Evolutionary conservation across 2,113 vertebrate species (phyloP).

Genomic region (Nesogale talazaci): DNA sequence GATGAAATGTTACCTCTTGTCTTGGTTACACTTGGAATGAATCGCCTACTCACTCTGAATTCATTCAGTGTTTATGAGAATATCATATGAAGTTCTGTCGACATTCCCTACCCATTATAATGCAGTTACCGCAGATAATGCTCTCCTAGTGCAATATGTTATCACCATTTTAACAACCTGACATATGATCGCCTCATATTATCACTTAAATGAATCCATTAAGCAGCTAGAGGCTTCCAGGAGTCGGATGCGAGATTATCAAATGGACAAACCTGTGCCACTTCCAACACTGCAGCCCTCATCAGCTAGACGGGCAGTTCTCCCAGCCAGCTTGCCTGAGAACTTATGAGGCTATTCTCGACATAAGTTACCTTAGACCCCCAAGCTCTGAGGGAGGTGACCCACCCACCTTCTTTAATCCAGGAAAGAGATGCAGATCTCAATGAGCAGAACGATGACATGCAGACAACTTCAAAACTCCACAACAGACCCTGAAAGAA

Average conservation of each 20-base stretch:
- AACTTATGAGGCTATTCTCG: not conserved
- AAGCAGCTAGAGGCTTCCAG: conserved; percentile 74
- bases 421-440: conserved; percentile 7
- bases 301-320: not conserved
- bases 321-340: not conserved
- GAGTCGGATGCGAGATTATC: conserved; percentile 54
- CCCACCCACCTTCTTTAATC: not conserved
- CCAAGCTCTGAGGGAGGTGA: no score
- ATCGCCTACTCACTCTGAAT: accelerated
- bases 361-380: not conserved
- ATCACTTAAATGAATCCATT: conserved; percentile 80
- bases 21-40: not conserved
- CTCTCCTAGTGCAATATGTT: conserved; percentile 74
- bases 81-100: conserved; percentile 38
- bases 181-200: conserved; percentile 77
- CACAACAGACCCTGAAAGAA: not conserved
- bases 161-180: conserved; percentile 82
- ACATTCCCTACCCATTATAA: conserved; percentile 58
- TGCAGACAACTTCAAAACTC: conserved; percentile 31
- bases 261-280: conserved; percentile 39
- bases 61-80: not conserved
- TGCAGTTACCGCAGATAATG: conserved; percentile 62
- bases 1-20: not conserved
- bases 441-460: conserved; percentile 20
- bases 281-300: not conserved